Evolutionary conservation across 2,113 vertebrate genomes (phyloP), one percentile per base, ranked within the genome.

Genomic region (Pontoporia blainvillei): DNA sequence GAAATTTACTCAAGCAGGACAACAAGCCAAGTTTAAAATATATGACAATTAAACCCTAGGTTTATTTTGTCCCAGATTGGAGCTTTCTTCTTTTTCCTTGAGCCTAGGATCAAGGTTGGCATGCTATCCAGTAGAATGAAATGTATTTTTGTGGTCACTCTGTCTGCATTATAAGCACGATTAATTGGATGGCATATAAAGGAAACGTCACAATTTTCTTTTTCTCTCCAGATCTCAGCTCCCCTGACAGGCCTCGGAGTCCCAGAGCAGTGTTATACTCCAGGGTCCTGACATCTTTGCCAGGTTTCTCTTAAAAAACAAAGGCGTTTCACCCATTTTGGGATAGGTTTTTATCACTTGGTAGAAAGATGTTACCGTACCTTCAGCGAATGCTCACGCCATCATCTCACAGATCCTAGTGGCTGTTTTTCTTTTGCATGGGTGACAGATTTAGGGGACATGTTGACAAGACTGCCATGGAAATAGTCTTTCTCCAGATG

Each of bases 321-420:
- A 78, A 78, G 78, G 18, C 6, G 0, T 46, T 39, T 36, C 62
- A 17, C 96, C 95, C 79, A 27, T 86, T 97, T 84, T 89, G 67
- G 75, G 76, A 75, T 73, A 66, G 39, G 73, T 78, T 96, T 95
- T 93, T 96, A 76, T 89, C 82, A 91, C 82, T 88, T 86, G 44
- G 41, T 78, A 41, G 72, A 67, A 83, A 86, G 82, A 67, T 78
- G 86, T 52, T 54, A 57, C 62, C 54, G 57, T 64, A 4, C 81
- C 87, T 83, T 76, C 64, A 83, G 52, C 76, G n/a, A 88, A 29
- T 49, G 41, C 31, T 86, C 39, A 36, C 13, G 8, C 18, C 18
- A 2, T 57, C 13, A 2, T 52, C 69, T 71, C 13, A 59, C 17
- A 89, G 44, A 66, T 59, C 14, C 34, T 39, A 1, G 31, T 20